Conservation (phyloP, 2,797 vertebrate genomes). For the Ptychobarbus kaznakovi region DNA sequence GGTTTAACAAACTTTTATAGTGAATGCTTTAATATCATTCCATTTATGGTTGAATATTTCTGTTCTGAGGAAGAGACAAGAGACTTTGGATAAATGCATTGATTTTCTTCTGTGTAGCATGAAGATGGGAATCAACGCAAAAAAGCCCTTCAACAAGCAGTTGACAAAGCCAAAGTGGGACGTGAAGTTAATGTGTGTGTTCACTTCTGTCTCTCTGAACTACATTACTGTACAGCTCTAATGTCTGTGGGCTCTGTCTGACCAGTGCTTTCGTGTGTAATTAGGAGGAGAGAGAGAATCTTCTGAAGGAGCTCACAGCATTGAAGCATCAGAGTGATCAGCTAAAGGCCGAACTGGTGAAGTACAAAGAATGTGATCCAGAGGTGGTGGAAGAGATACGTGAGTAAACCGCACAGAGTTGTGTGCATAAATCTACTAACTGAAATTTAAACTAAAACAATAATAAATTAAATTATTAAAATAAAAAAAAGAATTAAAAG, state of each 20-base stretch:
- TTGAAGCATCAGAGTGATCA: constrained; percentile 80
- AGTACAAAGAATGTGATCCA: constrained; percentile 94
- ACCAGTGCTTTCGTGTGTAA: constrained; percentile 46
- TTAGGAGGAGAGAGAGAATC: constrained; percentile 83
- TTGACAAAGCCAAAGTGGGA: constrained; percentile 88
- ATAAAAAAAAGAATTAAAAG: neutral
- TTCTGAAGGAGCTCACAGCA: constrained; percentile 81
- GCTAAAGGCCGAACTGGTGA: constrained; percentile 86
- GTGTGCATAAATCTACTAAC: neutral
- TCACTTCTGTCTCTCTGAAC: constrained; percentile 9
- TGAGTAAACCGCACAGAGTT: constrained; percentile 77
- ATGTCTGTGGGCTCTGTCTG: constrained; percentile 7
- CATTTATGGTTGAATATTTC: neutral
- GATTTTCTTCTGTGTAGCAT: constrained; percentile 72
- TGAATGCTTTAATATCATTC: neutral
- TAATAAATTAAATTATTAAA: neutral
- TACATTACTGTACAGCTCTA: neutral
- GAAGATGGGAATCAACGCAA: constrained; percentile 85
- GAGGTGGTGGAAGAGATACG: constrained; percentile 90
- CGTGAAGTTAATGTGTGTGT: constrained; percentile 85
- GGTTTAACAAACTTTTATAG: neutral
- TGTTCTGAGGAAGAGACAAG: neutral
- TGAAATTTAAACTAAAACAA: neutral
- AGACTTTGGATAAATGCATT: neutral
- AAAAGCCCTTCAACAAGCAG: constrained; percentile 76